Percentiles rank a stretch among this genome's conserved stretches.
These are phyloP conservation scores for Pandemis corylana DNA, from an alignment of 2,888 invertebrate genomes.

Conservation along the genomic window DNA sequence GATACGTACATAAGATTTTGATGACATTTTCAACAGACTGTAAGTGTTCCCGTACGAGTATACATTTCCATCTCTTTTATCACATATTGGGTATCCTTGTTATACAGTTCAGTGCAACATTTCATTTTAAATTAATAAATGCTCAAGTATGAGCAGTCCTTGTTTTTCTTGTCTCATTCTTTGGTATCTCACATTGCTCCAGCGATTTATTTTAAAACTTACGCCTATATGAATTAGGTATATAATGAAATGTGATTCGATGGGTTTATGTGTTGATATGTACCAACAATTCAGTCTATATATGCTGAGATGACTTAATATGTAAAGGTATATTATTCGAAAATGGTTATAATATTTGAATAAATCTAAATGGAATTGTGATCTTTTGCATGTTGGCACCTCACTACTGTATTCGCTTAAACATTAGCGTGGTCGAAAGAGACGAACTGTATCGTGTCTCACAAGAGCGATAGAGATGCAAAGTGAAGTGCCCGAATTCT, in stretches of 20 bases:
- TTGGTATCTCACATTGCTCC: conserved; percentile 1
- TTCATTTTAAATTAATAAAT: background rate
- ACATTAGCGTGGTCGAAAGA: no score
- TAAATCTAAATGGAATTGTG: conserved; percentile 11
- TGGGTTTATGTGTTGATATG: conserved; percentile 39
- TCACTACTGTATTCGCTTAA: no score
- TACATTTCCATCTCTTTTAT: no score
- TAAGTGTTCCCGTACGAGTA: no score
- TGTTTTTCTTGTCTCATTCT: background rate
- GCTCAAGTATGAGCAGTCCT: background rate
- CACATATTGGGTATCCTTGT: background rate
- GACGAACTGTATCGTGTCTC: no score
- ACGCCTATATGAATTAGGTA: conserved; percentile 35
- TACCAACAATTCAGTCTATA: conserved; percentile 41
- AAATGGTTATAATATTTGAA: conserved; percentile 29
- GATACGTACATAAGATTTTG: background rate
- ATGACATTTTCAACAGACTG: background rate
- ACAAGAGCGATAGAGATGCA: no score
- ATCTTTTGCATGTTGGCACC: background rate
- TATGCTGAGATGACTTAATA: conserved; percentile 34
- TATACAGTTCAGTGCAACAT: background rate
- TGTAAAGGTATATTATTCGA: conserved; percentile 24
- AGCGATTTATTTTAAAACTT: conserved; percentile 31
- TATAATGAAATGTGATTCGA: conserved; percentile 29
- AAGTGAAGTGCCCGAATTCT: no score